A percentile compares a stretch with the other conserved stretches of the same genome.
These are phyloP conservation scores for Strix occidentalis DNA, from an alignment of 2,797 vertebrate species.

Conservation along the genomic window DNA sequence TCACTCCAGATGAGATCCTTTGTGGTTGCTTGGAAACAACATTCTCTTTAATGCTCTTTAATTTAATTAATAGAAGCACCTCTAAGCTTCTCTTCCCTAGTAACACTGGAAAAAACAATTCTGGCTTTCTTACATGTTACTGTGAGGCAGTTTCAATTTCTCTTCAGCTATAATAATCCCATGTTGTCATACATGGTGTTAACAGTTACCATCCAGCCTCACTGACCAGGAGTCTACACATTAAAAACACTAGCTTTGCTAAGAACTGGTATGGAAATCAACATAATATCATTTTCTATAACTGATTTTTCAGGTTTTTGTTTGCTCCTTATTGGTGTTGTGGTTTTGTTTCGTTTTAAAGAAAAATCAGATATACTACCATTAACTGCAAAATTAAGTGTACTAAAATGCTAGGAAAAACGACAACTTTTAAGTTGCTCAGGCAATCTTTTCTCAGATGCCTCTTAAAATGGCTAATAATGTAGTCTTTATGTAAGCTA, in stretches of 20 bases:
- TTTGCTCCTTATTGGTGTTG: neutral
- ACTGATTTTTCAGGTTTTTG: neutral
- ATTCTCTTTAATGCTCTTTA: neutral
- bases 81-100: neutral
- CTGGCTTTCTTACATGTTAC: neutral
- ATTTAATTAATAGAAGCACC: neutral
- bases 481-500: neutral
- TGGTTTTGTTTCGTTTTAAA: neutral
- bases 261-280: neutral
- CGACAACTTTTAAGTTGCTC: neutral
- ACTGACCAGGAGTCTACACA: neutral
- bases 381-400: neutral
- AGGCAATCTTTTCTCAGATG: neutral
- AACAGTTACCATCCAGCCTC: neutral
- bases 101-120: neutral
- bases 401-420: neutral
- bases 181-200: neutral
- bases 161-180: neutral
- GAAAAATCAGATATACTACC: neutral
- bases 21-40: neutral
- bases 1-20: neutral
- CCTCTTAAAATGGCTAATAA: neutral
- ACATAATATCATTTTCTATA: neutral
- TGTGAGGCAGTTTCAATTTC: neutral
- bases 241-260: neutral